A percentile compares a stretch with the other conserved stretches of the same genome.
Conservation (phyloP, 2,888 invertebrate species). For the Mesochorus sp. region DNA sequence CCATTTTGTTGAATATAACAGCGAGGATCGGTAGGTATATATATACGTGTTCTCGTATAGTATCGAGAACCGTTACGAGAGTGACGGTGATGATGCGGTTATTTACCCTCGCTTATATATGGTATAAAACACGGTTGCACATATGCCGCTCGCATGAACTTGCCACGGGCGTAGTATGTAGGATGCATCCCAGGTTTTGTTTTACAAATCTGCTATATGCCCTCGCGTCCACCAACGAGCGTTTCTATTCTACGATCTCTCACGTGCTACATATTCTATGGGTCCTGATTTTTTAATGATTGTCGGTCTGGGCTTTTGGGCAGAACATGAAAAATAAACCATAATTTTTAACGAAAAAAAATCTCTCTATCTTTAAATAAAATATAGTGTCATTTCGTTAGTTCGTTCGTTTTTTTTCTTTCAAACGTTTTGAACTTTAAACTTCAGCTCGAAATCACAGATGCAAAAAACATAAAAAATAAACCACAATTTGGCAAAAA, state of each 20-base stretch:
- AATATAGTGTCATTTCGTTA: no score
- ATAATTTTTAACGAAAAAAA: no score
- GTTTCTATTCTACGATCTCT: no score
- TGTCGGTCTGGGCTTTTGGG: no score
- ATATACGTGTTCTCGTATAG: slow-evolving; percentile 14
- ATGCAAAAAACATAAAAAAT: no score
- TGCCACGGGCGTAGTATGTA: no score
- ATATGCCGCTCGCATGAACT: slow-evolving; percentile 4
- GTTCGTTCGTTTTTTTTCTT: slow-evolving; percentile 5
- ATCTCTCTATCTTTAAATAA: no score
- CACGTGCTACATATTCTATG: no score
- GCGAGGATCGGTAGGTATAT: slow-evolving; percentile 23
- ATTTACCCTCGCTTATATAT: slow-evolving; percentile 48
- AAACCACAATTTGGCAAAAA: no score
- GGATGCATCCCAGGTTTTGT: slow-evolving; percentile 19
- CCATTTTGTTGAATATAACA: slow-evolving; percentile 54
- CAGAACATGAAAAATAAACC: no score
- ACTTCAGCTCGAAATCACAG: slow-evolving; percentile 17
- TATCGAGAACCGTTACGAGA: slow-evolving; percentile 53
- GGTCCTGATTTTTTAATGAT: no score
- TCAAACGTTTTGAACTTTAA: slow-evolving; percentile 26
- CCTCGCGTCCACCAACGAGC: no score
- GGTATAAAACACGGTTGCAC: slow-evolving; percentile 16
- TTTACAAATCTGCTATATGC: slow-evolving; percentile 29
- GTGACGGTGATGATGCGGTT: slow-evolving; percentile 49